Conservation (phyloP, 1,140 invertebrate genomes). For the Spodoptera frugiperda region DNA sequence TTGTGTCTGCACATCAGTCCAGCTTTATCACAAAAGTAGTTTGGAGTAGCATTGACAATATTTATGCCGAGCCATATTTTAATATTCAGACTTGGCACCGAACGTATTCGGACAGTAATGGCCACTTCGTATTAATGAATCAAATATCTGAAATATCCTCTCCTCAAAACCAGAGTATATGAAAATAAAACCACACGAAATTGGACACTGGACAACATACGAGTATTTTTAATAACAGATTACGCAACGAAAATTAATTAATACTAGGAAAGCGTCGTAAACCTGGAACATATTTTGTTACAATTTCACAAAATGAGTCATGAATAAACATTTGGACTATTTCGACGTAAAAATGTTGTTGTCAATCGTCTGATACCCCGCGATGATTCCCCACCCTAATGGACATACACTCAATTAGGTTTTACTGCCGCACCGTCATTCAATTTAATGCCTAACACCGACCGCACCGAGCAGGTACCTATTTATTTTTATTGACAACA, state of each 20-base stretch:
- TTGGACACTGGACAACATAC: not conserved
- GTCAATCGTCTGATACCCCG: slow-evolving; percentile 63
- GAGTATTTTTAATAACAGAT: slow-evolving; percentile 29
- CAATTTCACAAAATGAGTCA: slow-evolving; percentile 16
- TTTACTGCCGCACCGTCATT: slow-evolving; percentile 76
- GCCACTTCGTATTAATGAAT: slow-evolving; percentile 1
- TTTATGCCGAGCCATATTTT: not conserved
- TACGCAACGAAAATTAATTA: slow-evolving; percentile 33
- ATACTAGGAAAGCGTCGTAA: not conserved
- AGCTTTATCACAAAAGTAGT: not conserved
- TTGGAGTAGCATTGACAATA: not conserved
- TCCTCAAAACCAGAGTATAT: not conserved
- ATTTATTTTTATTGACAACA: slow-evolving; percentile 76
- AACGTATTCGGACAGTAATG: slow-evolving; percentile 16
- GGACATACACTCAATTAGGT: slow-evolving; percentile 82
- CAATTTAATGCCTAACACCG: slow-evolving; percentile 80
- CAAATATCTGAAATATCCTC: not conserved
- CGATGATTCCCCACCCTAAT: slow-evolving; percentile 73
- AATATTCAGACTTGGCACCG: slow-evolving; percentile 5
- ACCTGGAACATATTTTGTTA: slow-evolving; percentile 19
- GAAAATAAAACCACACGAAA: not conserved
- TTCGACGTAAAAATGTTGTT: slow-evolving; percentile 37
- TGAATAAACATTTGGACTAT: slow-evolving; percentile 28
- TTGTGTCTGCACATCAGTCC: no score
- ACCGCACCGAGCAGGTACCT: slow-evolving; percentile 69